A percentile compares a stretch with the other conserved stretches of the same genome.
Conservation (phyloP, 2,888 invertebrate genomes). For the Yponomeuta sedellus region DNA sequence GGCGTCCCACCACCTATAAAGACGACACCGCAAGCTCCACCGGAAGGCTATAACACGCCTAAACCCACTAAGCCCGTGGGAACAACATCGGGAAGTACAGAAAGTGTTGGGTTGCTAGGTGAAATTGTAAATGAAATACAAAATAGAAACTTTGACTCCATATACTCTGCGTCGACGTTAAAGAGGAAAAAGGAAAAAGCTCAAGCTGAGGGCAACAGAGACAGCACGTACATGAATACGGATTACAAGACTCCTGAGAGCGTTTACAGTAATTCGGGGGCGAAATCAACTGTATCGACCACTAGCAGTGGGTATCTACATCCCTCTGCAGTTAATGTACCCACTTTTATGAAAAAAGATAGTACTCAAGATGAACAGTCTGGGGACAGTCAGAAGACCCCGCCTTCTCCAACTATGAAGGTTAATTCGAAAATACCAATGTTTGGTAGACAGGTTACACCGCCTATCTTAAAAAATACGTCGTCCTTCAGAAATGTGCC, state of each 20-base stretch:
- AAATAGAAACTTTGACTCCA: conserved; percentile 89
- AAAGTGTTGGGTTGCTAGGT: conserved; percentile 86
- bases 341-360: conserved; percentile 55
- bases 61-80: conserved; percentile 63
- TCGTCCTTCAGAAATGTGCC: conserved; percentile 60
- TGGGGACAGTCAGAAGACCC: conserved; percentile 48
- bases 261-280: conserved; percentile 79
- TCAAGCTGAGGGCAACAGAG: conserved; percentile 43
- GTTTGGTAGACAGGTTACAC: conserved; percentile 64
- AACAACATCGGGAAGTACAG: conserved; percentile 73
- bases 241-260: conserved; percentile 78
- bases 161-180: conserved; percentile 87
- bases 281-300: conserved; percentile 77
- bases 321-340: conserved; percentile 83
- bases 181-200: conserved; percentile 76
- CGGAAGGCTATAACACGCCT: conserved; percentile 66
- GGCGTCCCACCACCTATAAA: conserved; percentile 49
- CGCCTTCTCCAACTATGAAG: conserved; percentile 60
- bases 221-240: conserved; percentile 79
- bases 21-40: conserved; percentile 57
- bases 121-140: conserved; percentile 94
- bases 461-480: conserved; percentile 67
- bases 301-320: conserved; percentile 85
- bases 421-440: conserved; percentile 67
- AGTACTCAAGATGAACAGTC: conserved; percentile 26